Evolutionary conservation across 2,888 invertebrate genomes (phyloP).

Genomic region (Mongoloraphidia duomilia): DNA sequence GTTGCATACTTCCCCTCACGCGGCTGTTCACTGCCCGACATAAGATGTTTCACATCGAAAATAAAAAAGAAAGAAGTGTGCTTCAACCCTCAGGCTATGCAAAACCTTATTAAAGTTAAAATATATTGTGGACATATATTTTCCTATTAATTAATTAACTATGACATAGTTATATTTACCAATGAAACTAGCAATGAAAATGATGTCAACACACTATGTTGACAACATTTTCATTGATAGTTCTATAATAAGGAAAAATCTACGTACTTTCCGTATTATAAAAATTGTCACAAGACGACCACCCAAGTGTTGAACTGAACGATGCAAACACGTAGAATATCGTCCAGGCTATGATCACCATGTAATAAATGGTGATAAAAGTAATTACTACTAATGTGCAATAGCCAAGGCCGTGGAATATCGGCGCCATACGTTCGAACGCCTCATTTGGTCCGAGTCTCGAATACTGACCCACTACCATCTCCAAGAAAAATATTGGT

Average conservation of each 20-base stretch:
- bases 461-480: slow-evolving; percentile 65
- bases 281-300: slow-evolving; percentile 51
- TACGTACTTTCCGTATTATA: slow-evolving; percentile 46
- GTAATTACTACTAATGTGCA: slow-evolving; percentile 55
- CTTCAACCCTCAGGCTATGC: too few species aligned
- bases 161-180: too few species aligned
- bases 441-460: slow-evolving; percentile 56
- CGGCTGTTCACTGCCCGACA: too few species aligned
- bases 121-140: too few species aligned
- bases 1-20: too few species aligned
- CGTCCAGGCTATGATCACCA: slow-evolving; percentile 67
- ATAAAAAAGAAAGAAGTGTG: too few species aligned
- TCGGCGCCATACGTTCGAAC: slow-evolving; percentile 46
- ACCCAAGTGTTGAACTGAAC: slow-evolving; percentile 44
- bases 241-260: slow-evolving; percentile 4
- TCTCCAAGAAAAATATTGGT: slow-evolving; percentile 66
- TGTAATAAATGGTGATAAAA: slow-evolving; percentile 63
- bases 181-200: too few species aligned
- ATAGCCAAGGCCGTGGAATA: slow-evolving; percentile 45
- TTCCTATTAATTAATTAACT: too few species aligned
- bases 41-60: too few species aligned
- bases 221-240: background rate
- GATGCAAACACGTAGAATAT: slow-evolving; percentile 61
- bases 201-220: background rate
- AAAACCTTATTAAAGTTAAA: too few species aligned